Evolutionary conservation across 2,113 vertebrate genomes (phyloP), one percentile per base, ranked within the genome.

Genomic region (Excalfactoria chinensis): DNA sequence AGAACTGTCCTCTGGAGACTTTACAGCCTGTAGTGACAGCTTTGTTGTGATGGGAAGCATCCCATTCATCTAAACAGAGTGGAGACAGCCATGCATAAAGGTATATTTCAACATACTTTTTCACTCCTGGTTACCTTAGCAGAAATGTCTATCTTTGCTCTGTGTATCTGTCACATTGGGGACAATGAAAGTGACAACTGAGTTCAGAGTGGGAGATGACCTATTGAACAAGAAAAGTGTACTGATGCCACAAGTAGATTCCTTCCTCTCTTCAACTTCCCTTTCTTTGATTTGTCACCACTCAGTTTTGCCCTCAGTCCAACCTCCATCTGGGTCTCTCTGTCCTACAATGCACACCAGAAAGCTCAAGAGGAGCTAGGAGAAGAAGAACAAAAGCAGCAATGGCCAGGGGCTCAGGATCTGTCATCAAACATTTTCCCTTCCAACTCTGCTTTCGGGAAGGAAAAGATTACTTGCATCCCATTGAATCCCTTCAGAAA

Each of bases 151-250:
- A 7, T 0, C 49, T 89, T 56, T 84, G 30, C 58, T 62, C 55
- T 81, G 64, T 55, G 48, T 63, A 78, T 48, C 59, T 48, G 43
- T 73, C 68, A 59, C 32, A 26, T 28, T 22, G 35, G 40, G 40
- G n/a, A 90, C 83, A 93, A 68, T 56, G 72, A 74, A 84, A 95
- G 91, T 67, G 46, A 46, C 84, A 92, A 56, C 25, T 13, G 48
- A 86, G 28, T 48, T 49, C 35, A 35, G 58, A 75, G 59, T 13
- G 30, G 77, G 58, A 88, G 32, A 68, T 60, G 67, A 62, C 58
- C 58, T 84, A 32, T 6, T 67, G 78, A 93, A 91, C 51, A 74
- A 80, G 55, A 73, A 59, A 93, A 81, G 63, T 48, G 55, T 55
- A 35, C 48, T 78, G 81, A 77, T 74, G 37, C 34, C 58, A 85